A percentile compares a stretch with the other conserved stretches of the same genome.
phyloP scores from a whole-genome alignment of 2,797 vertebrate genomes.

The Pseudocheirus occidentalis region DNA sequence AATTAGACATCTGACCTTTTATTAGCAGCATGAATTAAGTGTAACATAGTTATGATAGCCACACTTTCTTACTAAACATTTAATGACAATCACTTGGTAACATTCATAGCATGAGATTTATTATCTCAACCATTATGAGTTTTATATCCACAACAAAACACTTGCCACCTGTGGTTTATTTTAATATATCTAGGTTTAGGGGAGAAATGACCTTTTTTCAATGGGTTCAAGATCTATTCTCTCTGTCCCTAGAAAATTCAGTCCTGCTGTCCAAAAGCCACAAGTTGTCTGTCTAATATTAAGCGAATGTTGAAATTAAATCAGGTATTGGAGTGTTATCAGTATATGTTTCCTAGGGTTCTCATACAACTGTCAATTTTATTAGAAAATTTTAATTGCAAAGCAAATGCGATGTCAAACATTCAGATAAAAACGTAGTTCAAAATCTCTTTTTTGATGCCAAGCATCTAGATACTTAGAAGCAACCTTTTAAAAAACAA shows the following conservation, averaged over 20 bases:
- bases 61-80: constrained; percentile 66
- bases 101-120: constrained; percentile 74
- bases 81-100: constrained; percentile 71
- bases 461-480: constrained; percentile 7
- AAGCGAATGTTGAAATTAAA: constrained; percentile 57
- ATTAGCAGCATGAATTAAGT: constrained; percentile 75
- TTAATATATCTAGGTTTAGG: constrained; percentile 72
- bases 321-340: constrained; percentile 45
- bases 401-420: constrained; percentile 14
- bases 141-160: constrained; percentile 77
- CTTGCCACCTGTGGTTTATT: constrained; percentile 82
- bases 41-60: constrained; percentile 67
- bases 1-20: constrained; percentile 77
- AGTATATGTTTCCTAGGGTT: constrained; percentile 26
- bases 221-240: constrained; percentile 69
- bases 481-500: neutral
- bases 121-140: constrained; percentile 69
- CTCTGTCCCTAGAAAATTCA: constrained; percentile 29
- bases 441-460: constrained; percentile 24
- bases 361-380: constrained; percentile 60
- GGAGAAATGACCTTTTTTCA: constrained; percentile 64
- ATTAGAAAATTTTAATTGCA: constrained; percentile 6
- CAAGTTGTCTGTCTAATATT: constrained; percentile 61
- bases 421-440: neutral
- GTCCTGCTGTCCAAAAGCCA: constrained; percentile 55